phyloP scores from a whole-genome alignment of 1,140 invertebrate genomes.

The Micrasema minimum region DNA sequence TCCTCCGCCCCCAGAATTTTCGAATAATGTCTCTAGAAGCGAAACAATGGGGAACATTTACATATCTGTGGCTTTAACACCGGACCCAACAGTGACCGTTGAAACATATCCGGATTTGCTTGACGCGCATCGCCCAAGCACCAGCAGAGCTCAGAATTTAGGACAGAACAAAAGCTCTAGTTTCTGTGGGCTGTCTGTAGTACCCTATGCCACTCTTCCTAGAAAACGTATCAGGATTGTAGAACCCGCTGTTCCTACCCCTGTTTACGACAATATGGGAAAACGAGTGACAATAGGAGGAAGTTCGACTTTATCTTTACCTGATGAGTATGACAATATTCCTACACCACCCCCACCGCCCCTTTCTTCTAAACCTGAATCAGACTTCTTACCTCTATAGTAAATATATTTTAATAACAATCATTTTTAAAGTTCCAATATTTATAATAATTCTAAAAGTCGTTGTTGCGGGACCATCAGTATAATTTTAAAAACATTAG shows the following conservation, averaged over 20 bases:
- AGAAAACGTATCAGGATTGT: slow-evolving; percentile 27
- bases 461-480: no score
- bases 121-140: slow-evolving; percentile 30
- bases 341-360: slow-evolving; percentile 48
- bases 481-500: no score
- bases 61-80: slow-evolving; percentile 61
- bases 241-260: background rate
- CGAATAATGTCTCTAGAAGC: slow-evolving; percentile 57
- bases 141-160: slow-evolving; percentile 9
- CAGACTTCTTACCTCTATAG: slow-evolving; percentile 48
- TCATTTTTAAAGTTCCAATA: no score
- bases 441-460: no score
- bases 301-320: slow-evolving; percentile 56
- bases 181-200: slow-evolving; percentile 36
- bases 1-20: slow-evolving; percentile 65
- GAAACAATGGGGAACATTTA: slow-evolving; percentile 61
- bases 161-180: slow-evolving; percentile 54
- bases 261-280: slow-evolving; percentile 54
- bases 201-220: slow-evolving; percentile 49
- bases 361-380: slow-evolving; percentile 42
- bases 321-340: slow-evolving; percentile 39
- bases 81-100: slow-evolving; percentile 56
- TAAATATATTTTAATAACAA: background rate
- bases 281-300: slow-evolving; percentile 61
- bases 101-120: slow-evolving; percentile 63